phyloP scores from a whole-genome alignment of 2,113 vertebrate species.

The Cyprinus carpio region DNA sequence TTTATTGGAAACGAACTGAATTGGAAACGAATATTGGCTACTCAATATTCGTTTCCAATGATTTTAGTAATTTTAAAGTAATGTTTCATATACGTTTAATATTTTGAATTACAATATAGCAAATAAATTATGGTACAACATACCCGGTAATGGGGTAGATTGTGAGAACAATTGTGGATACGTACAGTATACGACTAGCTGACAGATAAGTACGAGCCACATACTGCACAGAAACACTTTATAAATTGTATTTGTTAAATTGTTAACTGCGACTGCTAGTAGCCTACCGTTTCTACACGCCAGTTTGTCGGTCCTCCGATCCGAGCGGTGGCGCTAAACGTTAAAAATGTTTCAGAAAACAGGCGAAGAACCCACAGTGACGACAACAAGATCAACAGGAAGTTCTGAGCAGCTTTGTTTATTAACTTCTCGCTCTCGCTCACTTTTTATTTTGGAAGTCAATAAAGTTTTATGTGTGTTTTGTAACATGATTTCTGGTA shows the following conservation, averaged over 20 bases:
- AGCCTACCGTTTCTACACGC: too few species aligned
- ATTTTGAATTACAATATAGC: neutral
- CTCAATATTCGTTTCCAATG: too few species aligned
- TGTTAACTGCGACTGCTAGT: too few species aligned
- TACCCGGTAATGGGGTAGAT: too few species aligned
- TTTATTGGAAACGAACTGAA: too few species aligned
- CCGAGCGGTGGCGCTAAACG: neutral
- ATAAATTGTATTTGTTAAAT: too few species aligned
- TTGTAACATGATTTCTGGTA: neutral
- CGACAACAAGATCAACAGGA: slow-evolving; percentile 46
- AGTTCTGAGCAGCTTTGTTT: slow-evolving; percentile 30
- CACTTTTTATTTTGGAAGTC: neutral
- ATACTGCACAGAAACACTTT: too few species aligned
- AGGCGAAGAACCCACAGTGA: neutral
- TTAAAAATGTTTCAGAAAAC: neutral
- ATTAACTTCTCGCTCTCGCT: neutral
- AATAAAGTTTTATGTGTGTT: neutral
- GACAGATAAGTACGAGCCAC: too few species aligned
- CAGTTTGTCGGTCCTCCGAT: neutral
- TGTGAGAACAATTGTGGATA: too few species aligned
- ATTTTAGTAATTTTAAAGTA: neutral
- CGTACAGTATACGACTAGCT: too few species aligned
- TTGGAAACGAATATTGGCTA: too few species aligned
- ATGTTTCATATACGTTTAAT: neutral
- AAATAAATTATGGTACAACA: neutral